Evolutionary conservation across 2,888 invertebrate species (phyloP), one percentile per base, ranked within the genome.

Genomic region (Drosophila kuntzei): DNA sequence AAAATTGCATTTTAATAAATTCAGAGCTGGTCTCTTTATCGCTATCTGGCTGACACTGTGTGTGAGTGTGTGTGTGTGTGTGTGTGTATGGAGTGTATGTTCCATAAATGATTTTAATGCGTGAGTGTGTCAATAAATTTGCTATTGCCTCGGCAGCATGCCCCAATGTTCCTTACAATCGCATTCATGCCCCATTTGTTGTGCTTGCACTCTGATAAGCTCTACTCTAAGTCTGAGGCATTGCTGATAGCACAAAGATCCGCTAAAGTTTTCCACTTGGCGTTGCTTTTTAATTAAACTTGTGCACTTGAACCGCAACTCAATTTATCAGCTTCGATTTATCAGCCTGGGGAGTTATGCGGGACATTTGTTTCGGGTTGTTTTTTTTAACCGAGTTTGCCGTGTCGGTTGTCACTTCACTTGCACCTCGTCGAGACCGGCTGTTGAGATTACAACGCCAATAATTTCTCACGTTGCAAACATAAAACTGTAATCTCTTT

Each of bases 1-100:
- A 85, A 87, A 87, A 85, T 85, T 83, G 88, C 85, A 86, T 87
- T 85, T 85, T 75, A 85, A 87, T 87, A 85, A 85, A 85, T 85
- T 85, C 83, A 73, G 68, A 79, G 72, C 61, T 63, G 70, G 71
- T 64, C 81, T 72, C 64, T 67, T 75, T 78, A 78, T 78, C 81
- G 81, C 63, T 83, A 86, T 83, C 86, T 67, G 75, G 29, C 12
- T 11, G 18, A 44, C 34, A 43, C n/a, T n/a, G 25, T 50, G 22
- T 46, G 22, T 58, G 59, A 27, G 57, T 57, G 64, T 66, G 50
- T 63, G 22, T 63, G 36, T 51, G 20, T 69, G 50, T 55, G 58
- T 46, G 61, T 76, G 50, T 59, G 49, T 60, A n/a, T n/a, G n/a
- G n/a, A n/a, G 57, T 58, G 57, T 81, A 81, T 75, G 81, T 76